Conservation (phyloP, 2,797 vertebrate genomes). For the Squalus acanthias region DNA sequence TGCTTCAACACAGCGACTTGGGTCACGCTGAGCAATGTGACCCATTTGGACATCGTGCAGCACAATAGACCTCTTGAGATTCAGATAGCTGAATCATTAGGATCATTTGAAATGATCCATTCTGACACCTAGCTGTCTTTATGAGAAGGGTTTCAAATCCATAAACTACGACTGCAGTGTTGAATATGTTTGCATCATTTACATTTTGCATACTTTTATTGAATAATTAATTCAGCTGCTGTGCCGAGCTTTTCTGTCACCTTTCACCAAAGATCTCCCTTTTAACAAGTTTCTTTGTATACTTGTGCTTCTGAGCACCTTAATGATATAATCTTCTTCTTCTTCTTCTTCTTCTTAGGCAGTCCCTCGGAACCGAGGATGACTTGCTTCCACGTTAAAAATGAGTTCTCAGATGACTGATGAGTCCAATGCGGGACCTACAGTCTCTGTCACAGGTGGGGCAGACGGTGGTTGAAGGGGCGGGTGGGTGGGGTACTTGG, state of each 20-base stretch:
- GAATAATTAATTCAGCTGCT: not conserved
- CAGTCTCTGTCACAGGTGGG: too few species aligned
- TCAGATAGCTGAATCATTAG: slow-evolving; percentile 52
- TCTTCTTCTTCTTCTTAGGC: too few species aligned
- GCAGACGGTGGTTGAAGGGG: too few species aligned
- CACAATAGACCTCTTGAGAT: slow-evolving; percentile 54
- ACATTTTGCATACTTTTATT: not conserved
- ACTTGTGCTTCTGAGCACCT: not conserved
- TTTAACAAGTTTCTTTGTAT: not conserved
- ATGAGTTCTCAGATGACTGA: too few species aligned
- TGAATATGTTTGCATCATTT: not conserved
- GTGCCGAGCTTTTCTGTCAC: not conserved
- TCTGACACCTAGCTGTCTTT: not conserved
- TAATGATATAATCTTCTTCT: too few species aligned
- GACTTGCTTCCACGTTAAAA: too few species aligned
- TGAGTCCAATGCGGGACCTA: too few species aligned
- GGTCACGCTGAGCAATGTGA: slow-evolving; percentile 56
- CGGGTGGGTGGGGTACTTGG: too few species aligned
- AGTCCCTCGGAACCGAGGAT: too few species aligned
- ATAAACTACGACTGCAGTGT: not conserved
- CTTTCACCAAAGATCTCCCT: not conserved
- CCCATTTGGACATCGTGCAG: slow-evolving; percentile 53
- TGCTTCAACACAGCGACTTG: slow-evolving; percentile 62
- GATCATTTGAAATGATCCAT: slow-evolving; percentile 42
- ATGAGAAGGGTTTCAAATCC: slow-evolving; percentile 24